Percentiles rank a stretch among this genome's conserved stretches.
Evolutionary conservation across 2,797 vertebrate genomes (phyloP).

Genomic region (Sparus aurata): DNA sequence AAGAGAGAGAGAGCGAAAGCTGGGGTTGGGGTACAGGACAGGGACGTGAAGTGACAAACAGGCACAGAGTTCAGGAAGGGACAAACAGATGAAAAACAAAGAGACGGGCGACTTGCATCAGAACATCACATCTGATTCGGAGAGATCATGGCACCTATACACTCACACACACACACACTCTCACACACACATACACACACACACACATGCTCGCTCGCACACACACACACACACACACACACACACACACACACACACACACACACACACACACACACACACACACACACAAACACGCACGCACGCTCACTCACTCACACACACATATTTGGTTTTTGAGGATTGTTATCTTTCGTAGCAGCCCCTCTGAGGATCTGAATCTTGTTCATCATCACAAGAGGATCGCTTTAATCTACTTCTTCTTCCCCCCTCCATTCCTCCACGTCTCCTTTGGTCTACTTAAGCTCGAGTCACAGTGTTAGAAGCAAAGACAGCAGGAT

Average conservation of each 20-base stretch:
- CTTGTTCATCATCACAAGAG: conserved; percentile 54
- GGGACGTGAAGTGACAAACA: conserved; percentile 39
- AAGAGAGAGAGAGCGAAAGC: conserved; percentile 20
- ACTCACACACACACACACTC: too few relatives aligned
- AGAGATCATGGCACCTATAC: conserved; percentile 27
- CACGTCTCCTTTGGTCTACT: not conserved
- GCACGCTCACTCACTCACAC: not conserved
- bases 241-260: not conserved
- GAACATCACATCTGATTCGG: conserved; percentile 42
- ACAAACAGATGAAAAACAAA: conserved; percentile 50
- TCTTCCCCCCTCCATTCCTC: conserved; percentile 24
- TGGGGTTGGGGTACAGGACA: conserved; percentile 49
- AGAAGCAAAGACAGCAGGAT: conserved; percentile 6
- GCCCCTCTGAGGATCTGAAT: conserved; percentile 51
- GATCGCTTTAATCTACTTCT: conserved; percentile 50
- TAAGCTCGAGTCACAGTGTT: conserved; percentile 39
- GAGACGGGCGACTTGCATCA: conserved; percentile 26
- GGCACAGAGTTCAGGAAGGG: conserved; percentile 37
- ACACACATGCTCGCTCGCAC: not conserved
- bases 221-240: not conserved
- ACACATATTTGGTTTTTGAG: conserved; percentile 36
- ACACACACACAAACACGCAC: not conserved
- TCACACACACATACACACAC: not conserved
- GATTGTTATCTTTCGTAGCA: conserved; percentile 53
- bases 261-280: too few relatives aligned